Evolutionary conservation across 2,113 vertebrate genomes (phyloP).

Genomic region (Cavia aperea): DNA sequence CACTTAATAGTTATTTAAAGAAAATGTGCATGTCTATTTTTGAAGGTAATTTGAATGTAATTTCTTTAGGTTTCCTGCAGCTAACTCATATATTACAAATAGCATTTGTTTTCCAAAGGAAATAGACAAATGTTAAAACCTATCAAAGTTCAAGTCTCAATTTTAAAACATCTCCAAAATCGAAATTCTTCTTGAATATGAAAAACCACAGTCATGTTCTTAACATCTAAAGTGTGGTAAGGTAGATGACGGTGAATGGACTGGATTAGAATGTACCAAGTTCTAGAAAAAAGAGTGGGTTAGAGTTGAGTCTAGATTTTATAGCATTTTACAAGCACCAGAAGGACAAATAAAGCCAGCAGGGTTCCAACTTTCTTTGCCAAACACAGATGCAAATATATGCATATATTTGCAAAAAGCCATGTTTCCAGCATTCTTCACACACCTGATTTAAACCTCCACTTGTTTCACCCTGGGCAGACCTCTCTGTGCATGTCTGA

Average conservation of each 20-base stretch:
- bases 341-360: conserved; percentile 23
- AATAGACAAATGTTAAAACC: not conserved
- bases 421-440: conserved; percentile 58
- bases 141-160: not conserved
- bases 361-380: conserved; percentile 51
- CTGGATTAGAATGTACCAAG: not conserved
- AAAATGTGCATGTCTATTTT: not conserved
- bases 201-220: not conserved
- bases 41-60: not conserved
- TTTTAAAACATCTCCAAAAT: conserved; percentile 31
- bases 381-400: conserved; percentile 64
- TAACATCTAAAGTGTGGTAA: conserved; percentile 9
- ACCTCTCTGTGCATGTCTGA: not conserved
- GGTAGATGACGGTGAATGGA: not conserved
- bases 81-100: not conserved
- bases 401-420: not conserved
- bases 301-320: conserved; percentile 48
- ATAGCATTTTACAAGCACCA: conserved; percentile 26
- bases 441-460: conserved; percentile 69
- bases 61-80: not conserved
- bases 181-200: not conserved
- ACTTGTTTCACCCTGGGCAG: not conserved
- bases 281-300: not conserved
- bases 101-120: conserved; percentile 3
- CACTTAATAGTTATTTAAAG: conserved; percentile 28